Conservation (phyloP, 2,113 vertebrate species). For the Nerophis ophidion region DNA sequence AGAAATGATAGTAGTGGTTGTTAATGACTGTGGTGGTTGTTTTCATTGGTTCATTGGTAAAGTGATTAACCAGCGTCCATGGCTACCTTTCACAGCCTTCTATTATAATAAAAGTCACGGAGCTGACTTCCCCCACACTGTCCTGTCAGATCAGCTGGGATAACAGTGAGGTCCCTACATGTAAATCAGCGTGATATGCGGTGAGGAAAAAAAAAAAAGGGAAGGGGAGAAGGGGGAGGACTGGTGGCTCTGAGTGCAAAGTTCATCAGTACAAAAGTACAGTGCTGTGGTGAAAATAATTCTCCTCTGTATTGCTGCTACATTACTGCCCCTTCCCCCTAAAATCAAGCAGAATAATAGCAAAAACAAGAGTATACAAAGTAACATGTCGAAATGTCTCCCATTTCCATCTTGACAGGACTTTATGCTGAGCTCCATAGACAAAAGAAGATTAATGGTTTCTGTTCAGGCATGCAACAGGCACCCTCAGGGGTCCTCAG, state of each 20-base stretch:
- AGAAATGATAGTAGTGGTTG: conserved; percentile 10
- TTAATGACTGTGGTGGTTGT: conserved; percentile 15
- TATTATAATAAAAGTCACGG: conserved; percentile 12
- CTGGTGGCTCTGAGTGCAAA: conserved; percentile 71
- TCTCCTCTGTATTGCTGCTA: conserved; percentile 76
- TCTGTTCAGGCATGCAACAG: conserved; percentile 85
- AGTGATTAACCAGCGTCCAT: conserved; percentile 31
- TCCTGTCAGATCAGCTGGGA: conserved; percentile 34
- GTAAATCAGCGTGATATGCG: conserved; percentile 49
- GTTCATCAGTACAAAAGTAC: conserved; percentile 72
- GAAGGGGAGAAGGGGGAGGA: conserved; percentile 55
- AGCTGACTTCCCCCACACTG: conserved; percentile 22
- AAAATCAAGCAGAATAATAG: conserved; percentile 45
- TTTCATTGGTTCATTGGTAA: conserved; percentile 19
- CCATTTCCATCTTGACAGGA: conserved; percentile 56
- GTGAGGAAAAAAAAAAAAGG: conserved; percentile 32
- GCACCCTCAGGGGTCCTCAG: conserved; percentile 81
- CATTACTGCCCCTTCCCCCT: conserved; percentile 62
- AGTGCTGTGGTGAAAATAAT: conserved; percentile 72
- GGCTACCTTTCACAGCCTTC: conserved; percentile 48
- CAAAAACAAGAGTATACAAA: conserved; percentile 49
- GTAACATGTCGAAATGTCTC: conserved; percentile 50
- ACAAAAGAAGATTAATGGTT: conserved; percentile 77
- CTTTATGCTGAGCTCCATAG: conserved; percentile 69
- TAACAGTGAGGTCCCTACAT: conserved; percentile 53